A percentile compares a stretch with the other conserved stretches of the same genome.
phyloP scores from a whole-genome alignment of 2,888 invertebrate species.

The Opisthograptis luteolata region DNA sequence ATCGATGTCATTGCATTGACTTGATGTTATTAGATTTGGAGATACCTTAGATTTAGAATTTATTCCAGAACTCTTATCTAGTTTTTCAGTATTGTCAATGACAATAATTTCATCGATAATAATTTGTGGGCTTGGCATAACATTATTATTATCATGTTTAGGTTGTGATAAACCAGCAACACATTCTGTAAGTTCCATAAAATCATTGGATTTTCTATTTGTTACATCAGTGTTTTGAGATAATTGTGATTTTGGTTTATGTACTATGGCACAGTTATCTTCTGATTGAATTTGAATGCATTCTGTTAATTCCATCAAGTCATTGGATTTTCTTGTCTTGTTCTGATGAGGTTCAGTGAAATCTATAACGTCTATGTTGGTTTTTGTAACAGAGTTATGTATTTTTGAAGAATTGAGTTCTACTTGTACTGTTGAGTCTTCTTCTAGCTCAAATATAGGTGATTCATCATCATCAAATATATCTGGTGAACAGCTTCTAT shows the following conservation, averaged over 20 bases:
- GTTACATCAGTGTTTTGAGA: slow-evolving; percentile 50
- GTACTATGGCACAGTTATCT: slow-evolving; percentile 1
- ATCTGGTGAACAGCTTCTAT: slow-evolving; percentile 73
- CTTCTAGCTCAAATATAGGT: slow-evolving; percentile 35
- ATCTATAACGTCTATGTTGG: slow-evolving; percentile 47
- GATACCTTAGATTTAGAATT: not conserved
- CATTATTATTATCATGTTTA: slow-evolving; percentile 47
- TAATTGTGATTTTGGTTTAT: slow-evolving; percentile 22
- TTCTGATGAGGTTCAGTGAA: slow-evolving; percentile 53
- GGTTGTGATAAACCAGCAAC: slow-evolving; percentile 43
- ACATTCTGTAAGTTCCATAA: slow-evolving; percentile 72
- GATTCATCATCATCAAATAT: slow-evolving; percentile 75
- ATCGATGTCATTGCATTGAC: slow-evolving; percentile 45
- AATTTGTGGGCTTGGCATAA: slow-evolving; percentile 45
- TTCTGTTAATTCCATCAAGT: slow-evolving; percentile 68
- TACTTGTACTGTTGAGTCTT: slow-evolving; percentile 16
- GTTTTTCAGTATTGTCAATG: not conserved
- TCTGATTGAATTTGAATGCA: slow-evolving; percentile 44
- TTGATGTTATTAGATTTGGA: not conserved
- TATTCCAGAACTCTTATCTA: not conserved
- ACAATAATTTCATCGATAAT: slow-evolving; percentile 4
- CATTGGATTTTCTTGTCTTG: slow-evolving; percentile 49
- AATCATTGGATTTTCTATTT: slow-evolving; percentile 59
- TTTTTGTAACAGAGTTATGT: slow-evolving; percentile 25
- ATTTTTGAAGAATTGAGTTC: slow-evolving; percentile 32